A percentile compares a stretch with the other conserved stretches of the same genome.
These are phyloP conservation scores for Monopterus albus DNA, from an alignment of 2,113 vertebrate species.

Conservation along the genomic window DNA sequence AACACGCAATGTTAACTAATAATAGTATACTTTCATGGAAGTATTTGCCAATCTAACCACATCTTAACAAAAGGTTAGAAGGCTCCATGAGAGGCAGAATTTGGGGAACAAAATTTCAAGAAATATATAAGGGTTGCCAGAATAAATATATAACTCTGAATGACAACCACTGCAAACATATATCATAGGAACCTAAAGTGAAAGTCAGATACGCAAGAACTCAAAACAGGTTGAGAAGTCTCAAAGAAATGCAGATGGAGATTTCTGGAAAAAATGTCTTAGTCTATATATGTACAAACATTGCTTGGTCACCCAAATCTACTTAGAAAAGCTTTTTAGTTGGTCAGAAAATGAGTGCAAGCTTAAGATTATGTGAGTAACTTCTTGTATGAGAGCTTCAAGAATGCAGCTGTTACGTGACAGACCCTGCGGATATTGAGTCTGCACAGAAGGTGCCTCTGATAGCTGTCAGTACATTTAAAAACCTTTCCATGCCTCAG, in stretches of 20 bases:
- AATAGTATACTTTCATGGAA: slow-evolving; percentile 65
- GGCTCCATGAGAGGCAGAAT: slow-evolving; percentile 74
- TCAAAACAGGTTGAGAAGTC: slow-evolving; percentile 71
- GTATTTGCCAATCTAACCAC: slow-evolving; percentile 54
- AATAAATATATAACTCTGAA: slow-evolving; percentile 82
- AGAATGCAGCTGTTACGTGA: slow-evolving; percentile 72
- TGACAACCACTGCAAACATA: slow-evolving; percentile 80
- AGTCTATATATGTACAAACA: slow-evolving; percentile 83
- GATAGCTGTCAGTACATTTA: slow-evolving; percentile 68
- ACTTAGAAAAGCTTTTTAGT: slow-evolving; percentile 82
- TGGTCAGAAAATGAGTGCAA: slow-evolving; percentile 83
- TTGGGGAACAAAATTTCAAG: slow-evolving; percentile 75
- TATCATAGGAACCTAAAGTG: slow-evolving; percentile 74
- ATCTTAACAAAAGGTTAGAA: slow-evolving; percentile 56
- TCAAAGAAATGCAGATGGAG: slow-evolving; percentile 77
- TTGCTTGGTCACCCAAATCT: slow-evolving; percentile 82
- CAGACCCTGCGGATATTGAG: slow-evolving; percentile 73
- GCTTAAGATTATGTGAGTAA: slow-evolving; percentile 73
- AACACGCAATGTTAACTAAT: slow-evolving; percentile 74
- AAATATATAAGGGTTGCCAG: slow-evolving; percentile 76
- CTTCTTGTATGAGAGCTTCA: slow-evolving; percentile 64
- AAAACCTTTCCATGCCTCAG: slow-evolving; percentile 72
- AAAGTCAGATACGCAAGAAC: slow-evolving; percentile 73
- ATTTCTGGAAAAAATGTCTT: slow-evolving; percentile 67
- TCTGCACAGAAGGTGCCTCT: slow-evolving; percentile 78